Percentiles rank a stretch among this genome's conserved stretches.
These are phyloP conservation scores for Crocallis elinguaria DNA, from an alignment of 2,888 invertebrate genomes.

Conservation along the genomic window DNA sequence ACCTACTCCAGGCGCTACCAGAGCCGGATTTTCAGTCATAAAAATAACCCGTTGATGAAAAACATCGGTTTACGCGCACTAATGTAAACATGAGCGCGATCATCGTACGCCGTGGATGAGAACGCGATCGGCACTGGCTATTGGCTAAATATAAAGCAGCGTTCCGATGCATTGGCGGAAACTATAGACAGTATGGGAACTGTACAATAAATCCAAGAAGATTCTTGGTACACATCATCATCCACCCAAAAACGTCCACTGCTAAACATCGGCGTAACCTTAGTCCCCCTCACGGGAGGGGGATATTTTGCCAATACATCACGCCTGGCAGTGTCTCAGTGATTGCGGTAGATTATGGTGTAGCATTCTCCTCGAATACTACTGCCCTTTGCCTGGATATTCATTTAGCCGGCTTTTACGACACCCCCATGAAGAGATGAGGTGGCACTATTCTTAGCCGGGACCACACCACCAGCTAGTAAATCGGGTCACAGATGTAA, in stretches of 20 bases:
- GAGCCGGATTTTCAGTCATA: slow-evolving; percentile 62
- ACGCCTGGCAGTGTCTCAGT: too few species aligned
- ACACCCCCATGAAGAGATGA: too few species aligned
- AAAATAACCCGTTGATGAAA: slow-evolving; percentile 68
- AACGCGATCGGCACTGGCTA: slow-evolving; percentile 81
- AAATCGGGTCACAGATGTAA: too few species aligned
- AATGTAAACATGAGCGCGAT: slow-evolving; percentile 51
- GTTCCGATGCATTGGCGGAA: slow-evolving; percentile 58
- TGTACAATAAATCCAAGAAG: not conserved
- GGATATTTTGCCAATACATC: too few species aligned
- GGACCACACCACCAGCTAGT: too few species aligned
- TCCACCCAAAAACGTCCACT: not conserved
- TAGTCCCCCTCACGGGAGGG: too few species aligned
- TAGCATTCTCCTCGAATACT: too few species aligned
- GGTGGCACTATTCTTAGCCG: too few species aligned
- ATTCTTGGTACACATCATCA: not conserved
- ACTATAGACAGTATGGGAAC: slow-evolving; percentile 36
- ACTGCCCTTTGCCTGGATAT: too few species aligned
- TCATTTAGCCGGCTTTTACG: too few species aligned
- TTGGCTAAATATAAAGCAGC: slow-evolving; percentile 76
- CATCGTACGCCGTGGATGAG: slow-evolving; percentile 66
- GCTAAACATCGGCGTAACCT: too few species aligned
- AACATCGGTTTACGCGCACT: slow-evolving; percentile 54
- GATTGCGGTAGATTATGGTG: too few species aligned
- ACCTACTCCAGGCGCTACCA: slow-evolving; percentile 11